Conservation (phyloP, 2,888 invertebrate genomes). For the Plebejus anna region DNA sequence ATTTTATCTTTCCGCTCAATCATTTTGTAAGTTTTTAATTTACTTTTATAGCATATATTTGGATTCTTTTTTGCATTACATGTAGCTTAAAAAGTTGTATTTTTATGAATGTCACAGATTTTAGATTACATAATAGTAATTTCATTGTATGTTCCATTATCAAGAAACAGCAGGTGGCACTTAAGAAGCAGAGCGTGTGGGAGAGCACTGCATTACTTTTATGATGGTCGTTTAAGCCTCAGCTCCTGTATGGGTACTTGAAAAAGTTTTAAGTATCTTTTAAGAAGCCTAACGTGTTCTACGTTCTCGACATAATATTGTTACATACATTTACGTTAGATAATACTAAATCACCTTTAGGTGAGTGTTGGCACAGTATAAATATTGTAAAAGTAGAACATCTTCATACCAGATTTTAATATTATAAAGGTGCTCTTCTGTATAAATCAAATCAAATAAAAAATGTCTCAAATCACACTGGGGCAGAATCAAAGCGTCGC, state of each 20-base stretch:
- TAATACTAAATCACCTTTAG: not conserved
- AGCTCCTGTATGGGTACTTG: not conserved
- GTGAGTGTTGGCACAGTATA: not conserved
- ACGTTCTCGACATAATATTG: not conserved
- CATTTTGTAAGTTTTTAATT: not conserved
- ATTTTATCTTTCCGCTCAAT: not conserved
- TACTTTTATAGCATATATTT: not conserved
- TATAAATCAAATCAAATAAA: too few relatives aligned
- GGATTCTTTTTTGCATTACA: not conserved
- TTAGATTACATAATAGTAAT: not conserved
- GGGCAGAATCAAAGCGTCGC: too few relatives aligned
- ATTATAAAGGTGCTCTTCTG: too few relatives aligned
- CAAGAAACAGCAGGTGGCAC: not conserved
- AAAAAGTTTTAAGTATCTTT: conserved; percentile 5
- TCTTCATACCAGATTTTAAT: not conserved
- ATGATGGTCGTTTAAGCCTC: conserved; percentile 2
- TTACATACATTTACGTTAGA: not conserved
- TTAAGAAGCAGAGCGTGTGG: not conserved
- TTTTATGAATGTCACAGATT: not conserved
- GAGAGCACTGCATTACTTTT: conserved; percentile 10
- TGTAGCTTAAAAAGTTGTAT: not conserved
- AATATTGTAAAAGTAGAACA: not conserved
- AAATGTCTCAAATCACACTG: too few relatives aligned
- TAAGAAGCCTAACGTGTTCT: not conserved
- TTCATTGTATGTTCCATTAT: not conserved